A percentile compares a stretch with the other conserved stretches of the same genome.
Evolutionary conservation across 2,888 invertebrate genomes (phyloP).

Genomic region (Callosobruchus maculatus): DNA sequence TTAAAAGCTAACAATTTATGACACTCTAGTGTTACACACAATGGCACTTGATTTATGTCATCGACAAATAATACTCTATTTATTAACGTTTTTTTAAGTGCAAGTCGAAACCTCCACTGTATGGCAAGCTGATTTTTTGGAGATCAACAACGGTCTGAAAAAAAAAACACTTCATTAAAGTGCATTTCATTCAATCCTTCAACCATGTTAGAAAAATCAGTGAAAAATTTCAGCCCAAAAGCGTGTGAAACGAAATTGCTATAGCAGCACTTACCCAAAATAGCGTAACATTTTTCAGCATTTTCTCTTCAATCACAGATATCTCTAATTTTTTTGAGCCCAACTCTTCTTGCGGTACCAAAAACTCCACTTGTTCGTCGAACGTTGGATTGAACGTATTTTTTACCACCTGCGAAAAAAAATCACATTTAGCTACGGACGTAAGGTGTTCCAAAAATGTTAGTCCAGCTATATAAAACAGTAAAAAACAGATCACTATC

Average conservation of each 20-base stretch:
- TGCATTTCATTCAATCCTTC: too few species aligned
- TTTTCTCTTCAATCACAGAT: conserved; percentile 82
- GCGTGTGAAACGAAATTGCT: too few species aligned
- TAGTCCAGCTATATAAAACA: too few species aligned
- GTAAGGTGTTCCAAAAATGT: too few species aligned
- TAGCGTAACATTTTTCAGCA: conserved; percentile 74
- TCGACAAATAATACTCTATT: background rate
- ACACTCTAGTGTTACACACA: background rate
- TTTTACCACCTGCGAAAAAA: conserved; percentile 59
- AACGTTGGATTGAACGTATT: conserved; percentile 86
- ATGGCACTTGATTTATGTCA: background rate
- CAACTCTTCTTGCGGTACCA: conserved; percentile 76
- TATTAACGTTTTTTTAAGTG: conserved; percentile 8
- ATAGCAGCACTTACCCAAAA: conserved; percentile 62
- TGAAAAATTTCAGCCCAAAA: too few species aligned
- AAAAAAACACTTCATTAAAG: too few species aligned
- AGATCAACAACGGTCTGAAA: conserved; percentile 63
- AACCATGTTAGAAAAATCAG: too few species aligned
- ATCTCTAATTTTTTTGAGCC: conserved; percentile 74
- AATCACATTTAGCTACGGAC: too few species aligned
- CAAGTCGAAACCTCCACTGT: conserved; percentile 13
- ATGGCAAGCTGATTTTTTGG: conserved; percentile 58
- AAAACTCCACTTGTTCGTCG: conserved; percentile 87
- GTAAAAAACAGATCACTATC: too few species aligned
- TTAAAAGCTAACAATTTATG: too few species aligned